Evolutionary conservation across 35 echinoderm and acorn worm genomes (phyloP).

Genomic region (Apostichopus japonicus): DNA sequence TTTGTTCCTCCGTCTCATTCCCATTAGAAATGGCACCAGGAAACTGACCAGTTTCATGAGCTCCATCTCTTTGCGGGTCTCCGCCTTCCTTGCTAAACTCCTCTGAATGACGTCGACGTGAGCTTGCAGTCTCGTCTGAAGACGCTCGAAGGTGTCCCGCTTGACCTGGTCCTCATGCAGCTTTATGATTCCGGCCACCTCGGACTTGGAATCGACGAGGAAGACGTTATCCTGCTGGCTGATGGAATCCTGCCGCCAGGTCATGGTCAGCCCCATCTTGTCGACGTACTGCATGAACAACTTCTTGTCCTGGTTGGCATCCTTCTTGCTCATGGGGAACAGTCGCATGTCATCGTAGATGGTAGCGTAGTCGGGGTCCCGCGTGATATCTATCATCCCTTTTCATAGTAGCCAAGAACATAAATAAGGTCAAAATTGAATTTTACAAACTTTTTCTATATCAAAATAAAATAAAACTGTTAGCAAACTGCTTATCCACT

Average conservation of each 20-base stretch:
- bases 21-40: constrained; percentile 87
- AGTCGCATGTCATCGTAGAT: constrained; percentile 95
- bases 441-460: no score
- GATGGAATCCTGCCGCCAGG: constrained; percentile 61
- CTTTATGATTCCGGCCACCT: constrained; percentile 67
- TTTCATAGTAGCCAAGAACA: no score
- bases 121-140: constrained; percentile 85
- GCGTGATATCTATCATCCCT: constrained; percentile 94
- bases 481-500: no score
- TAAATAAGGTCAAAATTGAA: no score
- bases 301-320: constrained; percentile 83
- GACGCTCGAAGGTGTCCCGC: constrained; percentile 83
- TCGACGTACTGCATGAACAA: constrained; percentile 87
- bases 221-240: constrained; percentile 81
- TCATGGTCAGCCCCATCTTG: constrained; percentile 73
- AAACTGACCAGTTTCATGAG: constrained; percentile 78
- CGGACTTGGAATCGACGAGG: constrained; percentile 69
- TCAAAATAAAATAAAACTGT: no score
- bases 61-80: constrained; percentile 73
- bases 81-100: constrained; percentile 72
- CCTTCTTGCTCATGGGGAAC: constrained; percentile 88
- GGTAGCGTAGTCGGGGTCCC: constrained; percentile 77
- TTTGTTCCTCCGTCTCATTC: constrained; percentile 84
- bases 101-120: constrained; percentile 89
- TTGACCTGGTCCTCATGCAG: constrained; percentile 69